phyloP scores from a whole-genome alignment of 2,888 invertebrate genomes.

The Limnephilus rhombicus region DNA sequence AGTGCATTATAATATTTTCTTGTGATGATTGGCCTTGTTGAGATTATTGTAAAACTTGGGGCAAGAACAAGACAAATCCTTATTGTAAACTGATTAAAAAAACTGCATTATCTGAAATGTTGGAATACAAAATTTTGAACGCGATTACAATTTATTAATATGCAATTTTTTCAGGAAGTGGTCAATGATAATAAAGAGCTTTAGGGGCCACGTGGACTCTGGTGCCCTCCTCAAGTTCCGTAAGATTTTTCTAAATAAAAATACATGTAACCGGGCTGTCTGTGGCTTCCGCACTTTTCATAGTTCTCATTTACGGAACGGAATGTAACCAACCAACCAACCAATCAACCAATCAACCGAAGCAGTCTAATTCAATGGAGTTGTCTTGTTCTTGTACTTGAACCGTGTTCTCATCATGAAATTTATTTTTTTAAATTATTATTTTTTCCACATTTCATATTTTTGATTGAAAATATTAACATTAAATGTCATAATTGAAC shows the following conservation, averaged over 20 bases:
- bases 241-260: neutral
- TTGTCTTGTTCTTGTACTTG: neutral
- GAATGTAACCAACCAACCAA: neutral
- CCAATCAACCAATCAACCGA: neutral
- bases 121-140: neutral
- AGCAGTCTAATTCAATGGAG: conserved; percentile 1
- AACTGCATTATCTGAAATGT: neutral
- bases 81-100: neutral
- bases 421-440: neutral
- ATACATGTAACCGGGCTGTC: conserved; percentile 1
- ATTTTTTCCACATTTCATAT: neutral
- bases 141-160: neutral
- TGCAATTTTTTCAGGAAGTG: neutral
- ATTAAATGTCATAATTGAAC: neutral
- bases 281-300: conserved; percentile 1
- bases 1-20: neutral
- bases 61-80: neutral
- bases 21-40: neutral
- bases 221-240: neutral
- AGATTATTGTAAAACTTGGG: neutral
- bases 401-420: conserved; percentile 1
- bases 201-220: neutral
- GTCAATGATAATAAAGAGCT: conserved; percentile 1
- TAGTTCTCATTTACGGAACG: conserved; percentile 1
- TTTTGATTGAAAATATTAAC: neutral